A percentile compares a stretch with the other conserved stretches of the same genome.
Evolutionary conservation across 92 coral and sea anemone genomes (phyloP).

Genomic region (Phenganax stokvisi): DNA sequence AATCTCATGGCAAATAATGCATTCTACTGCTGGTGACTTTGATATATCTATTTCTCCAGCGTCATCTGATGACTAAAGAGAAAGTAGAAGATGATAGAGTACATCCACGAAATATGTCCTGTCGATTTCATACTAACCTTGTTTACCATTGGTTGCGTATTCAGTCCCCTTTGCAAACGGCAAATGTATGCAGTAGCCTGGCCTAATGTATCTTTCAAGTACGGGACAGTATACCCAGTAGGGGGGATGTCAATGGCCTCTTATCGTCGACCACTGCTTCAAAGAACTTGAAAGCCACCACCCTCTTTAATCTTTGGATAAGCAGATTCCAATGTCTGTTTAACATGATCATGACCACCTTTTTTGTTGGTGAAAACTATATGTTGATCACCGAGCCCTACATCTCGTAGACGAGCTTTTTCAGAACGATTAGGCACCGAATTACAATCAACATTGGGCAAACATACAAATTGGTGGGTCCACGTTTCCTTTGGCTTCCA

Average conservation of each 20-base stretch:
- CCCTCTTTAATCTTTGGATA: background rate
- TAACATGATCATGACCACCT: constrained; percentile 24
- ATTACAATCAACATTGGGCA: background rate
- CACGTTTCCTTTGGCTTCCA: background rate
- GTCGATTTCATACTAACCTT: too few relatives aligned
- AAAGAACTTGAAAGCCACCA: background rate
- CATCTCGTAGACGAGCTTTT: constrained; percentile 31
- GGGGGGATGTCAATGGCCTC: too few relatives aligned
- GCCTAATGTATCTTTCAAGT: too few relatives aligned
- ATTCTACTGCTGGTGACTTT: constrained; percentile 1
- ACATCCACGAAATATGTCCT: background rate
- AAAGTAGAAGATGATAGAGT: background rate
- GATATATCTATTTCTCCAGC: background rate
- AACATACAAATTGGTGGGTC: background rate
- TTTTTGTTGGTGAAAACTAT: constrained; percentile 42
- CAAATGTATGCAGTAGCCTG: too few relatives aligned
- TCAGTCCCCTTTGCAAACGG: too few relatives aligned
- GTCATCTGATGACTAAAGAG: background rate
- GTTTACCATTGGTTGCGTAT: too few relatives aligned
- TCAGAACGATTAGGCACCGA: background rate
- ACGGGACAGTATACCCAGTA: too few relatives aligned
- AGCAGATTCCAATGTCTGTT: background rate
- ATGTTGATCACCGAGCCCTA: constrained; percentile 36
- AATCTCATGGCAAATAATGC: background rate
- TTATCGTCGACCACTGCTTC: background rate